phyloP scores from a whole-genome alignment of 1,140 invertebrate genomes.

The Onthophagus taurus region DNA sequence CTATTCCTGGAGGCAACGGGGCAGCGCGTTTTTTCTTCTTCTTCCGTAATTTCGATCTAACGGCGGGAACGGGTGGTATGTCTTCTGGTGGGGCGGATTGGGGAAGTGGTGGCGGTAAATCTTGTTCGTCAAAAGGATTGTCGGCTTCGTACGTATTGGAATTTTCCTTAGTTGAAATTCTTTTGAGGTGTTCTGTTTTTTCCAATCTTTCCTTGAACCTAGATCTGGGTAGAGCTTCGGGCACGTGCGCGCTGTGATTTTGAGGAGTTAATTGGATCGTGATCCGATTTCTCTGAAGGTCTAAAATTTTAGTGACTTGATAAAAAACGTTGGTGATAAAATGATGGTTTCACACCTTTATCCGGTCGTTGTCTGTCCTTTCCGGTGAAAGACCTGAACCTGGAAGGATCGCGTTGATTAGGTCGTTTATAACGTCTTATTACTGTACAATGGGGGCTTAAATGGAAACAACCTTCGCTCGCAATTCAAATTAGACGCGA shows the following conservation, averaged over 20 bases:
- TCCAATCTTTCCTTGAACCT: slow-evolving; percentile 15
- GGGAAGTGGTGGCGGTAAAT: not conserved
- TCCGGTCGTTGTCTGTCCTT: too few relatives aligned
- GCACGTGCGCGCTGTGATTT: not conserved
- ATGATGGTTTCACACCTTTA: too few relatives aligned
- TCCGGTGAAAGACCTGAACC: too few relatives aligned
- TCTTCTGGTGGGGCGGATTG: slow-evolving; percentile 1
- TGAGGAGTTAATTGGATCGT: not conserved
- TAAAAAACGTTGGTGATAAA: not conserved
- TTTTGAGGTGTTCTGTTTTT: slow-evolving; percentile 2
- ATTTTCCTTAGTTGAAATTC: not conserved
- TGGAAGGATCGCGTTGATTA: too few relatives aligned
- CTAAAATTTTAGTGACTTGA: not conserved
- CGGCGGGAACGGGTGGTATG: slow-evolving; percentile 8
- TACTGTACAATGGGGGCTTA: too few relatives aligned
- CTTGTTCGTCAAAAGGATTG: slow-evolving; percentile 16
- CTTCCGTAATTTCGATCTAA: slow-evolving; percentile 4
- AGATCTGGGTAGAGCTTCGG: slow-evolving; percentile 14
- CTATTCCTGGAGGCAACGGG: slow-evolving; percentile 12
- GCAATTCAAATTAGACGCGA: too few relatives aligned
- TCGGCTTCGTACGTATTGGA: not conserved
- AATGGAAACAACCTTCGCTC: too few relatives aligned
- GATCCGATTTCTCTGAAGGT: not conserved
- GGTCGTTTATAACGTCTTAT: too few relatives aligned
- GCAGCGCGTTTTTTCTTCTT: slow-evolving; percentile 17